Evolutionary conservation across 2,888 invertebrate genomes (phyloP), one percentile per base, ranked within the genome.

Genomic region (Lymantria dispar): DNA sequence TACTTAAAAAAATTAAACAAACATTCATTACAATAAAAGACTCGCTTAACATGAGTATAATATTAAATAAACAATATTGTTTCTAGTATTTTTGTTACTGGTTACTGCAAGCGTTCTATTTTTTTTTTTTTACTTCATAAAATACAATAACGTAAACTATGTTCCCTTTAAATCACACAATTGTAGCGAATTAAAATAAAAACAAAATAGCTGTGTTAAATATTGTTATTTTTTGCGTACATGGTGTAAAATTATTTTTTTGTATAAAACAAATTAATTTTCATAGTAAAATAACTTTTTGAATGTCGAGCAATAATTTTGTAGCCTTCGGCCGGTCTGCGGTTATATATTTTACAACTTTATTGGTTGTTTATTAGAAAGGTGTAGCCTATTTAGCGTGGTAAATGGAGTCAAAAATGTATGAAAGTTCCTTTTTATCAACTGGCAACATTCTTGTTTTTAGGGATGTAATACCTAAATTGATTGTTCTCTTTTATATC

Each of bases 251-350:
- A 57, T 54, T 66, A 58, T 56, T 66, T 67, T n/a, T 59, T 69
- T 64, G 66, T 67, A 62, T 65, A 60, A 58, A 59, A 59, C 57
- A 62, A 51, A 60, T 62, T 61, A 63, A 59, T 64, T 61, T 58
- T 57, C 59, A 60, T 70, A 66, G 70, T 68, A 63, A 22, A 76
- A 66, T 72, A 73, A 74, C 54, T 68, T 60, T 56, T 52, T 55
- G 47, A 78, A 78, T 68, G 65, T 72, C 56, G 61, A 87, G 87
- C 87, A 88, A 87, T 88, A 87, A 82, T 80, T 78, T 77, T 57
- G 60, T 72, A 74, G 85, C 84, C 83, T 85, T 83, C 53, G 66
- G 81, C 80, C 83, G 85, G 85, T 81, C 86, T 81, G 83, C 58
- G 57, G 59, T 56, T 62, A 29, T 68, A 53, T 60, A 56, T 63